Percentiles rank a stretch among this genome's conserved stretches.
phyloP scores from a whole-genome alignment of 2,888 invertebrate species.

The Copidosoma aretas region DNA sequence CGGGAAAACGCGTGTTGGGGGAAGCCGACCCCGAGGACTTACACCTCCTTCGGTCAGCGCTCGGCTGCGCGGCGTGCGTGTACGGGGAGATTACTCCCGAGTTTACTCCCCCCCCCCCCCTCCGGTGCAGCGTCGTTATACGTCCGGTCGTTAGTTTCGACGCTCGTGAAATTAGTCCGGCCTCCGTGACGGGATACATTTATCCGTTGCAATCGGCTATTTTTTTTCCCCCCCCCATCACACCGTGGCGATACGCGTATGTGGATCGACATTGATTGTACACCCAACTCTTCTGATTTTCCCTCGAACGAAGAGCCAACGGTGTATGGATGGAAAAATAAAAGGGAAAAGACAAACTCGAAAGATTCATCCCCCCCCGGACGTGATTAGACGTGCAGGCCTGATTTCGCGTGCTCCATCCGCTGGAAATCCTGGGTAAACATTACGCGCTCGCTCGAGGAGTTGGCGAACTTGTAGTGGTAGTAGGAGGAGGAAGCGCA shows the following conservation, averaged over 20 bases:
- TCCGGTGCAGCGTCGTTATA: too few relatives aligned
- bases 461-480: background rate
- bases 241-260: too few relatives aligned
- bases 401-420: conserved; percentile 30
- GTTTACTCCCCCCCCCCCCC: too few relatives aligned
- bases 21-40: background rate
- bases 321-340: too few relatives aligned
- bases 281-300: background rate
- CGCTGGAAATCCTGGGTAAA: conserved; percentile 28
- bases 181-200: background rate
- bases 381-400: conserved; percentile 29
- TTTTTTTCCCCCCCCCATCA: background rate
- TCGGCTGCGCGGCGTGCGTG: too few relatives aligned
- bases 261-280: too few relatives aligned
- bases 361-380: too few relatives aligned
- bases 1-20: too few relatives aligned
- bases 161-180: too few relatives aligned
- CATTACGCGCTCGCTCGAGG: conserved; percentile 21
- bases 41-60: conserved; percentile 2
- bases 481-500: conserved; percentile 1
- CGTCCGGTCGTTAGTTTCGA: too few relatives aligned
- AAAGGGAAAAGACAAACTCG: background rate
- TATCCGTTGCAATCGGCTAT: background rate
- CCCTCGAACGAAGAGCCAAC: background rate
- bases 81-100: too few relatives aligned